Evolutionary conservation across 2,888 invertebrate species (phyloP), one percentile per base, ranked within the genome.

Genomic region (Phlogophora meticulosa): DNA sequence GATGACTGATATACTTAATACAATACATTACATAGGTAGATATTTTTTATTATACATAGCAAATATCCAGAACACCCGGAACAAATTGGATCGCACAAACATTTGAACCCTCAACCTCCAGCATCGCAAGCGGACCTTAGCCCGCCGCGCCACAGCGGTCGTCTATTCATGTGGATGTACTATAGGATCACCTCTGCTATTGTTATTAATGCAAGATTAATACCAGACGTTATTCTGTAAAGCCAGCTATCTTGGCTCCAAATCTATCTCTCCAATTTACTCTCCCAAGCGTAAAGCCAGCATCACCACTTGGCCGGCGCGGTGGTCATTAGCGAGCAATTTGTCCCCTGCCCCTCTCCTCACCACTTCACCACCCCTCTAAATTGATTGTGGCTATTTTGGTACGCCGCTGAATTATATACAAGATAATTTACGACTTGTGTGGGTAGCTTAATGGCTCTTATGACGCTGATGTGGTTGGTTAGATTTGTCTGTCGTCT

Each of bases 341-440:
- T 91, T 91, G 83, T 85, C 87, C 87, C 88, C 87, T 81, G n/a
- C 80, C 85, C 84, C 77, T 28, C 28, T 5, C 75, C 84, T 68
- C 73, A 69, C 74, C 84, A 83, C 83, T 84, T 76, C 84, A 76
- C 79, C 74, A 83, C 81, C 85, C 84, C 80, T 83, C 64, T 80
- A 92, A 94, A 94, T 94, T 94, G 94, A 94, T 94, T 93, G 92
- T 90, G 87, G 90, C 90, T 86, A 90, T 91, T 91, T 87, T 76
- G 81, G 78, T 75, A 73, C 71, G 81, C 83, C 81, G 69, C 81
- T 81, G 71, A 76, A n/a, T n/a, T 81, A 69, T 75, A 69, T 70
- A 73, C 74, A 72, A 72, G 52, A 77, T 80, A 66, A 78, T 81
- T 83, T 82, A 83, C 66, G 76, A 56, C 46, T 72, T 64, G 34